Percentiles rank a stretch among this genome's conserved stretches.
Evolutionary conservation across 2,113 vertebrate species (phyloP).

Genomic region (Asarcornis scutulata): DNA sequence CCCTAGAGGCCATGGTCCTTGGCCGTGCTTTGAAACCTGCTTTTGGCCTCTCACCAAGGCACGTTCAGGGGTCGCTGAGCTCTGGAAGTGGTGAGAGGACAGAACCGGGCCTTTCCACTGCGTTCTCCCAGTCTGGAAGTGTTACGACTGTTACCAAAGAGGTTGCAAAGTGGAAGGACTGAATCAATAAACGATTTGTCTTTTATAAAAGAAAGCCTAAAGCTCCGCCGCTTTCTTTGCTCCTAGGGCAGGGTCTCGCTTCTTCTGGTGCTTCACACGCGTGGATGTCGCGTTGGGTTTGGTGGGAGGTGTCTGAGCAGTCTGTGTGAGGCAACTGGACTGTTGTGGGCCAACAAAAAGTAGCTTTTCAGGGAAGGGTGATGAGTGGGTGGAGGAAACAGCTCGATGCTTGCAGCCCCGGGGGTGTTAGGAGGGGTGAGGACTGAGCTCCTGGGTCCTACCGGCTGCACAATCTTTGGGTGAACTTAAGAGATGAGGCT

Average conservation of each 20-base stretch:
- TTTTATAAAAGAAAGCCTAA: conserved; percentile 61
- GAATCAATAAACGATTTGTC: conserved; percentile 60
- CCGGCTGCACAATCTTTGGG: neutral
- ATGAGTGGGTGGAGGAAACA: neutral
- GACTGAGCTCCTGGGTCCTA: neutral
- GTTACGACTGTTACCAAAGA: conserved; percentile 67
- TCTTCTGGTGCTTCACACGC: accelerated
- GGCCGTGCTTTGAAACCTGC: conserved; percentile 31
- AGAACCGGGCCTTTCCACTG: conserved; percentile 28
- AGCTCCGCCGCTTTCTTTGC: conserved; percentile 2
- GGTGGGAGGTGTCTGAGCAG: neutral
- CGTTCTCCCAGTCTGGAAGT: conserved; percentile 50
- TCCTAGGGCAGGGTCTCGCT: neutral
- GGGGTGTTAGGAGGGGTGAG: neutral
- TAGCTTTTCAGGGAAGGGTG: neutral
- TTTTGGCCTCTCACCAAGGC: conserved; percentile 42
- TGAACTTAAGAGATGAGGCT: neutral
- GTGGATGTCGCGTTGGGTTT: neutral
- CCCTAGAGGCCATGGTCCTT: neutral
- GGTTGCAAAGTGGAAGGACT: conserved; percentile 68
- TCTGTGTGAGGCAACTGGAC: neutral
- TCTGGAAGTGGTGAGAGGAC: conserved; percentile 30
- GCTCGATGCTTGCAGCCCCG: neutral
- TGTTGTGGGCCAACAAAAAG: neutral
- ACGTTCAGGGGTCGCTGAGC: neutral